Evolutionary conservation across 2,888 invertebrate genomes (phyloP).

Genomic region (Ichneumon xanthorius): DNA sequence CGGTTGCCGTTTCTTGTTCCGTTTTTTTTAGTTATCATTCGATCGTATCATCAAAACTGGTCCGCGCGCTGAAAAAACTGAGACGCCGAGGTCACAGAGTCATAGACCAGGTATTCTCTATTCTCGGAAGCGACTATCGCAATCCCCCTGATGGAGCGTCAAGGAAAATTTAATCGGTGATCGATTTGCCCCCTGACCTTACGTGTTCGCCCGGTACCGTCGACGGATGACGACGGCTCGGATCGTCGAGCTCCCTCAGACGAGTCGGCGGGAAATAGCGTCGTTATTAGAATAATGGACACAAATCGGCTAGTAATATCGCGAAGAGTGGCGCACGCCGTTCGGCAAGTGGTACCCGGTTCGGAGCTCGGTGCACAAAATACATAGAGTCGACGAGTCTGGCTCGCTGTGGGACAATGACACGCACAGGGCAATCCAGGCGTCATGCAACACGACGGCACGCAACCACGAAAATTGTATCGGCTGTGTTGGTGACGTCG

Average conservation of each 20-base stretch:
- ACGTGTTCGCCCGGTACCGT: slow-evolving; percentile 7
- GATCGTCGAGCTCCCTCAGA: background rate
- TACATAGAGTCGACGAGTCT: slow-evolving; percentile 45
- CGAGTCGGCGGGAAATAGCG: slow-evolving; percentile 3
- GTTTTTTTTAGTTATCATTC: background rate
- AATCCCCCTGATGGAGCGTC: background rate
- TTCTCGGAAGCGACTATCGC: background rate
- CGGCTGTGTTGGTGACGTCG: slow-evolving; percentile 13
- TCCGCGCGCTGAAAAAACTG: background rate
- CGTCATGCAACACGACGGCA: slow-evolving; percentile 67
- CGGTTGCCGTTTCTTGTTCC: background rate
- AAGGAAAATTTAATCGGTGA: background rate
- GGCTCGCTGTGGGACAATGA: slow-evolving; percentile 48
- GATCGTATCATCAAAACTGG: background rate
- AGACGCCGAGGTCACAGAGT: background rate
- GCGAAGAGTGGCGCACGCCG: slow-evolving; percentile 35
- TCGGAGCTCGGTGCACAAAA: slow-evolving; percentile 33
- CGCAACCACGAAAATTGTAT: slow-evolving; percentile 63
- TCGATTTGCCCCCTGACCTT: slow-evolving; percentile 19
- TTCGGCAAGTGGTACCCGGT: slow-evolving; percentile 7
- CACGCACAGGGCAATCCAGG: slow-evolving; percentile 65
- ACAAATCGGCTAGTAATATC: slow-evolving; percentile 56
- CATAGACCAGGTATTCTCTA: slow-evolving; percentile 1
- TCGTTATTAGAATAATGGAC: slow-evolving; percentile 52
- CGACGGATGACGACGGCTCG: background rate